These are phyloP conservation scores for Trialeurodes vaporariorum DNA, from an alignment of 1,140 invertebrate genomes.

Conservation along the genomic window DNA sequence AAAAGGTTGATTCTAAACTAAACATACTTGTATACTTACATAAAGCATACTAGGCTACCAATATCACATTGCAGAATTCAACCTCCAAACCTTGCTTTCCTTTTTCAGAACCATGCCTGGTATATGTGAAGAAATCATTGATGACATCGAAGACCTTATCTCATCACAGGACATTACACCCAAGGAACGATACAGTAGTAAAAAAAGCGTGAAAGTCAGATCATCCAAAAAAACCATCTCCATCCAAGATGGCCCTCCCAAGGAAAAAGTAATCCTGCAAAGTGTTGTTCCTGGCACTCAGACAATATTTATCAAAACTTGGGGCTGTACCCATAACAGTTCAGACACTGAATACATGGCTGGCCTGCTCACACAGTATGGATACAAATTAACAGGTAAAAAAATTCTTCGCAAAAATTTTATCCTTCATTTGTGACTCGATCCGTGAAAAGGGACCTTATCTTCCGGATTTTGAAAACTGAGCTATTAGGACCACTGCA, in stretches of 20 bases:
- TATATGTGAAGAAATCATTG: conserved; percentile 49
- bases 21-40: too few species aligned
- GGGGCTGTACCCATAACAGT: conserved; percentile 95
- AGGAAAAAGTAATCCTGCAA: conserved; percentile 29
- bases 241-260: conserved; percentile 18
- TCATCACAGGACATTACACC: conserved; percentile 61
- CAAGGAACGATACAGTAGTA: conserved; percentile 54
- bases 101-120: conserved; percentile 35
- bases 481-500: too few species aligned
- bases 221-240: conserved; percentile 38
- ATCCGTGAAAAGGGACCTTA: too few species aligned
- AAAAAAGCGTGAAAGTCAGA: conserved; percentile 51
- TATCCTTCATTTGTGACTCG: too few species aligned
- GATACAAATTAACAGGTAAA: conserved; percentile 67
- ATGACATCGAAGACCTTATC: conserved; percentile 72
- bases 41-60: too few species aligned
- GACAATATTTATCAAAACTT: conserved; percentile 87
- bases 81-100: too few species aligned
- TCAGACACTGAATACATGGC: conserved; percentile 98
- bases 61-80: too few species aligned
- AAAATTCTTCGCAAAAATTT: too few species aligned
- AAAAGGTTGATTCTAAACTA: too few species aligned
- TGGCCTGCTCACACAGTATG: conserved; percentile 75
- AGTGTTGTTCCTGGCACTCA: conserved; percentile 70
- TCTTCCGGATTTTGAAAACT: too few species aligned